phyloP scores from a whole-genome alignment of 2,888 invertebrate genomes.

The Agrochola litura region DNA sequence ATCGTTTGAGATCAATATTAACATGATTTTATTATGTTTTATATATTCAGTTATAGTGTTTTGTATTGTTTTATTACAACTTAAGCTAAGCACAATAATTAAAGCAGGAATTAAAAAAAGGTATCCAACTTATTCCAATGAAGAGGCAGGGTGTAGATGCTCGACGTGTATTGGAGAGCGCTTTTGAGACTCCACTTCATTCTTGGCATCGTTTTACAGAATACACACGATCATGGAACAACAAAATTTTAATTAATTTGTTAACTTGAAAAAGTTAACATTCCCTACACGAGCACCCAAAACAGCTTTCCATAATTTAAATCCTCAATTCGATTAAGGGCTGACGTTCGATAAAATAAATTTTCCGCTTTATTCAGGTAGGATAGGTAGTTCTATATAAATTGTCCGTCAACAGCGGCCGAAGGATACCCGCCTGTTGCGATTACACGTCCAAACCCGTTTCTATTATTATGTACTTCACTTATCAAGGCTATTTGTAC shows the following conservation, averaged over 20 bases:
- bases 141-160: background rate
- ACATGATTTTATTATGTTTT: background rate
- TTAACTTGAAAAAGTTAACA: background rate
- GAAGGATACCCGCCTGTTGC: constrained; percentile 50
- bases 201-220: background rate
- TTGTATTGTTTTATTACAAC: background rate
- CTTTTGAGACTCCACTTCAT: background rate
- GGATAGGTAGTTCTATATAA: constrained; percentile 51
- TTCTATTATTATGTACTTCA: constrained; percentile 44
- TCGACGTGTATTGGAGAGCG: background rate
- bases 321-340: constrained; percentile 44
- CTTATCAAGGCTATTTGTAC: constrained; percentile 44
- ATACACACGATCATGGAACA: background rate
- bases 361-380: constrained; percentile 50
- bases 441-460: constrained; percentile 46
- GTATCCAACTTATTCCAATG: background rate
- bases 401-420: constrained; percentile 52
- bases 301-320: constrained; percentile 40
- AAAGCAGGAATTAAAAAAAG: background rate
- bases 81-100: background rate
- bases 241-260: background rate
- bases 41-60: background rate
- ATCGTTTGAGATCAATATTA: constrained; percentile 16
- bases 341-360: constrained; percentile 52
- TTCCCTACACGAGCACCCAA: constrained; percentile 9